A percentile compares a stretch with the other conserved stretches of the same genome.
Conservation (phyloP, 2,113 vertebrate genomes). For the Callaeas wilsoni region DNA sequence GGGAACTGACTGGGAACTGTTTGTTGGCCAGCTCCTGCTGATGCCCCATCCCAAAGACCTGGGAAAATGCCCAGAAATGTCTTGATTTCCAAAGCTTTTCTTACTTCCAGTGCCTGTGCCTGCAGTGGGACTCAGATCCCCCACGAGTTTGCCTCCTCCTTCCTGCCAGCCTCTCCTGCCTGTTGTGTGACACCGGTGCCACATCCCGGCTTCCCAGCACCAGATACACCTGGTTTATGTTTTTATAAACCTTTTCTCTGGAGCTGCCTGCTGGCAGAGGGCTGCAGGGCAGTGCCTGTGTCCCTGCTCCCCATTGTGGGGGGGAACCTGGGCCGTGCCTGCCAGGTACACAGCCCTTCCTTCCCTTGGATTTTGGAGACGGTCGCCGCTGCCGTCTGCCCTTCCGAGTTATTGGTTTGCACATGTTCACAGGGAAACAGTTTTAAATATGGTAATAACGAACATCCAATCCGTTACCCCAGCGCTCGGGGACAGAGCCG, state of each 20-base stretch:
- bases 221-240: rapidly evolving
- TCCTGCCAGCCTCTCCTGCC: neutral
- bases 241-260: neutral
- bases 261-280: neutral
- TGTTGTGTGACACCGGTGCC: neutral
- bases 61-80: neutral
- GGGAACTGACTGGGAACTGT: neutral
- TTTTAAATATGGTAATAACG: constrained; percentile 47
- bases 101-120: rapidly evolving
- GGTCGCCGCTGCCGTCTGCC: neutral
- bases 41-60: neutral
- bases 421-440: neutral
- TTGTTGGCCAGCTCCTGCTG: neutral
- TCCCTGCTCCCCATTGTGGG: neutral
- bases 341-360: neutral
- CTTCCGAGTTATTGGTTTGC: neutral
- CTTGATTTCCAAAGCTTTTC: neutral
- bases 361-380: neutral
- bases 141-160: rapidly evolving
- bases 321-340: neutral
- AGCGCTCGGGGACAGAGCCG: constrained; percentile 31
- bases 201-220: neutral
- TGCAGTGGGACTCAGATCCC: neutral
- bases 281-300: neutral
- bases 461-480: constrained; percentile 58